Conservation (phyloP, 1,140 invertebrate species). For the Caenorhabditis elegans region DNA sequence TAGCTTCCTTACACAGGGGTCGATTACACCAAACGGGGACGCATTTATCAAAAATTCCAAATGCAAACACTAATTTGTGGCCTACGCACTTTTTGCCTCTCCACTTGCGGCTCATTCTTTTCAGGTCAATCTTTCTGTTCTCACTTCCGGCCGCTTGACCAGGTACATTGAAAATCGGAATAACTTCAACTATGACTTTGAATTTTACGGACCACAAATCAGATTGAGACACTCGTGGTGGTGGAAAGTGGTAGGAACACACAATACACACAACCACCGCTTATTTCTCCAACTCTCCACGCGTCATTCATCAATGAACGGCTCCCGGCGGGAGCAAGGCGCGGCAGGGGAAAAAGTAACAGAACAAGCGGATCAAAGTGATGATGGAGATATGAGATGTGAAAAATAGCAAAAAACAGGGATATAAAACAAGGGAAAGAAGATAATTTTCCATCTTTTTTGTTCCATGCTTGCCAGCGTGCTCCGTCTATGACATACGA, state of each 20-base stretch:
- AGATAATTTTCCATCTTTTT: constrained; percentile 19
- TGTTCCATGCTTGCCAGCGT: background rate
- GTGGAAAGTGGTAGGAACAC: background rate
- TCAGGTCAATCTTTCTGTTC: constrained; percentile 8
- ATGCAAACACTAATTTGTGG: constrained; percentile 28
- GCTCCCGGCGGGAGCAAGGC: background rate
- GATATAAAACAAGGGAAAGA: background rate
- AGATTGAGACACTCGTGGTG: background rate
- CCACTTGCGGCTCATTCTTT: background rate
- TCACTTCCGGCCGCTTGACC: background rate
- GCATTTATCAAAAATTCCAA: constrained; percentile 28
- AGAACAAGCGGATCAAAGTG: background rate
- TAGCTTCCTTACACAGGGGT: background rate
- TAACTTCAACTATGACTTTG: background rate
- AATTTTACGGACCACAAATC: background rate
- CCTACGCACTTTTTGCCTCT: background rate
- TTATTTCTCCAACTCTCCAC: background rate
- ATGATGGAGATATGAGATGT: background rate
- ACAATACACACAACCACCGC: constrained; percentile 26
- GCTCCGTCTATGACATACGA: constrained; percentile 11
- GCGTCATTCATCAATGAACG: constrained; percentile 15
- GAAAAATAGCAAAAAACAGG: constrained; percentile 6
- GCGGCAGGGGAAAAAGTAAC: background rate
- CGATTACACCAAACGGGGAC: background rate
- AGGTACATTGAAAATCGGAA: background rate